Evolutionary conservation across 1,140 invertebrate genomes (phyloP), one percentile per base, ranked within the genome.

Genomic region (Listronotus oregonensis): DNA sequence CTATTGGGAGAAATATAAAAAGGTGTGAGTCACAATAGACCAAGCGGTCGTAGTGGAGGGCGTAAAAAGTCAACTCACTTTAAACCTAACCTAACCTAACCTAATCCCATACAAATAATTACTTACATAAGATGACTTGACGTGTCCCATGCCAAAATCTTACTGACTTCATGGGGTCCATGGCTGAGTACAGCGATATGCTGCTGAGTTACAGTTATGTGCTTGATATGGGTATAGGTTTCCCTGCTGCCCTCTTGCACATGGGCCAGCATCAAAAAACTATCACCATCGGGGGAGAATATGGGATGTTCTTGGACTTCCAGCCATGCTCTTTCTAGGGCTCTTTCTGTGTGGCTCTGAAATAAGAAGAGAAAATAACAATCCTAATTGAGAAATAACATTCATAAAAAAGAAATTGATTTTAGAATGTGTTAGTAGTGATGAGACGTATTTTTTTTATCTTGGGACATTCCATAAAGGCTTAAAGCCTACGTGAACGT

Each of bases 191-290:
- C 91, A 2, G 91, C 88, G 75, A 92, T 92, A 71, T 89, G 85
- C 76, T 91, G 89, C 73, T 92, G 88, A n/a, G 87, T 85, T 39
- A 91, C 85, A 40, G 90, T 92, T 18, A 93, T 85, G 75, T 94
- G 90, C 71, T 93, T 94, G 73, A 96, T 92, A 80, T 96, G 93
- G 31, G 91, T 93, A 80, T 90, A 95, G 74, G 90, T 88, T 72
- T 94, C 91, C 43, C 86, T 85, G 6, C 85, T 87, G 9, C 89
- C 91, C 74, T 96, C 92, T 72, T 91, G 89, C 18, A 94, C 87
- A 15, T 91, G 86, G 0, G 92, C 87, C 43, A 94, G 84, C 52
- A 94, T 81, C 50, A 96, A 85, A 79, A 95, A 96, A 63, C 89
- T 90, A 74, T 90, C 88, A 1, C 92, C 92, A 74, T 92, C 89